phyloP scores from a whole-genome alignment of 2,113 vertebrate species.

The Sebastes fasciatus region DNA sequence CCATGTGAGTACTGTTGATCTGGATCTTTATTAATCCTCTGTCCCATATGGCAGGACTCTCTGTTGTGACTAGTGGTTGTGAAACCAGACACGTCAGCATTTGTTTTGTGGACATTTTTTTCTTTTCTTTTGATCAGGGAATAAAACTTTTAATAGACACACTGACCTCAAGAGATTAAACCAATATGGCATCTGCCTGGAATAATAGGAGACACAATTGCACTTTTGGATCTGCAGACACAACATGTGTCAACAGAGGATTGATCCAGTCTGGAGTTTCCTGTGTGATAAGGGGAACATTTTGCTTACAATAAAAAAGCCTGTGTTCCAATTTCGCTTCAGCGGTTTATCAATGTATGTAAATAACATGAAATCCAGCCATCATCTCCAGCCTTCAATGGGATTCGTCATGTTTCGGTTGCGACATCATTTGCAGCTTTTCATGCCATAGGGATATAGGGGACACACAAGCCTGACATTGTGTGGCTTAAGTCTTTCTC shows the following conservation, averaged over 20 bases:
- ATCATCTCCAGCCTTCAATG: constrained; percentile 6
- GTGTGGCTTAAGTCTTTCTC: constrained; percentile 47
- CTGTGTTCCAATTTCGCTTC: background rate
- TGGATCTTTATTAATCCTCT: constrained; percentile 23
- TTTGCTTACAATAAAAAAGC: background rate
- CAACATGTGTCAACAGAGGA: background rate
- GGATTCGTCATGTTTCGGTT: constrained; percentile 40
- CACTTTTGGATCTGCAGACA: constrained; percentile 22
- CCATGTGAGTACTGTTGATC: constrained; percentile 5
- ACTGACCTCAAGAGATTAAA: constrained; percentile 44
- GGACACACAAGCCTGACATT: constrained; percentile 70
- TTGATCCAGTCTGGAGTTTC: background rate
- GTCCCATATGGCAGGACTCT: constrained; percentile 14
- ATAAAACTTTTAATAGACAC: constrained; percentile 15
- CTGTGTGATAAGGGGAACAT: background rate
- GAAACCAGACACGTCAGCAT: background rate
- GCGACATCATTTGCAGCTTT: constrained; percentile 60
- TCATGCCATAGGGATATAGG: constrained; percentile 47
- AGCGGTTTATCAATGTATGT: constrained; percentile 1
- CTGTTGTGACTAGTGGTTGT: background rate
- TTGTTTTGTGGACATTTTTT: background rate
- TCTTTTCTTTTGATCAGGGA: background rate
- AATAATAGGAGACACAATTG: constrained; percentile 20
- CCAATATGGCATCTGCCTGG: constrained; percentile 1
- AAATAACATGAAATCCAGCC: constrained; percentile 24